Conservation (phyloP, 2,888 invertebrate species). For the Trichogramma evanescens region DNA sequence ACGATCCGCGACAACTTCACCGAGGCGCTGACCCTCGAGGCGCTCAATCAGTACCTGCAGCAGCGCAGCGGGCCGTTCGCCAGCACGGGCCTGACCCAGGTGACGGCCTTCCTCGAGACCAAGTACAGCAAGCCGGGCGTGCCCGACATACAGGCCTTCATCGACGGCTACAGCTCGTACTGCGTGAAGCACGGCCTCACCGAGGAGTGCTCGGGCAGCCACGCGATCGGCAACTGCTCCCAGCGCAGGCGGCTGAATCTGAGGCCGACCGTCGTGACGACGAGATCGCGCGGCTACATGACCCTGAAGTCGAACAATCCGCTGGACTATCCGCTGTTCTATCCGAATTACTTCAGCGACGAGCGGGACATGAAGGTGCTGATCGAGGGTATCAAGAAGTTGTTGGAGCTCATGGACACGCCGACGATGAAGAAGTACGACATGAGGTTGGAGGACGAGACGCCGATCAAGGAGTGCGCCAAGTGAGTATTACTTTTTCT, state of each 20-base stretch:
- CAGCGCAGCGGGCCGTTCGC: constrained; percentile 41
- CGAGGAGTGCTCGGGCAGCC: constrained; percentile 31
- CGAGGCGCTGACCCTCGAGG: constrained; percentile 35
- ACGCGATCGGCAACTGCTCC: constrained; percentile 25
- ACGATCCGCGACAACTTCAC: constrained; percentile 34
- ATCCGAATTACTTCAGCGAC: constrained; percentile 65
- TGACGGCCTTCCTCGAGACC: constrained; percentile 42
- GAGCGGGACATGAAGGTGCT: constrained; percentile 56
- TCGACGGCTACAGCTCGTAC: constrained; percentile 42
- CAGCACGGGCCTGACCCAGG: constrained; percentile 46
- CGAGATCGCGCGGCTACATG: constrained; percentile 52
- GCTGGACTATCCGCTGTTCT: constrained; percentile 57
- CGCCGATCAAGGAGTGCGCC: no score
- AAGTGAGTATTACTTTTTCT: no score
- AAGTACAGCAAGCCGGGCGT: constrained; percentile 35
- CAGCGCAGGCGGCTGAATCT: constrained; percentile 39
- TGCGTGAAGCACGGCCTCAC: constrained; percentile 33
- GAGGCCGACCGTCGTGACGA: constrained; percentile 34
- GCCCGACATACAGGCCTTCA: constrained; percentile 44
- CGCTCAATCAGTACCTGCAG: constrained; percentile 38
- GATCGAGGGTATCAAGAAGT: constrained; percentile 56
- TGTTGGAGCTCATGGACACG: constrained; percentile 53
- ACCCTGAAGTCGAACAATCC: constrained; percentile 60
- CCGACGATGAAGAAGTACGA: constrained; percentile 56
- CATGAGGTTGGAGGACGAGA: constrained; percentile 35